These are phyloP conservation scores for Drosophila neoperkinsi DNA, from an alignment of 2,888 invertebrate species.

Conservation along the genomic window DNA sequence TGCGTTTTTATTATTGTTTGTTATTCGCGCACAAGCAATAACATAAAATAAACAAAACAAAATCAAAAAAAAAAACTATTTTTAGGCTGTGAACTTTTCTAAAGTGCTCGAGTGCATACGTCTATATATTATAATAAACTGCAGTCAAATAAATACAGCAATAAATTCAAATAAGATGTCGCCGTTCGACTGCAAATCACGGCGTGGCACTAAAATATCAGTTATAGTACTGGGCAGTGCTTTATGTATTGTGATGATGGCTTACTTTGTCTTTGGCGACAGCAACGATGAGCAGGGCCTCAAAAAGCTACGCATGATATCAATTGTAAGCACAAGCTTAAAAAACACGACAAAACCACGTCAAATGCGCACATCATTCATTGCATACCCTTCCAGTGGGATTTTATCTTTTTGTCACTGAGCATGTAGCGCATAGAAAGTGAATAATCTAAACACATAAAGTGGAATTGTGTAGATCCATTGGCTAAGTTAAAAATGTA, in stretches of 20 bases:
- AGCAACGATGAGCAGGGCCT: slow-evolving; percentile 83
- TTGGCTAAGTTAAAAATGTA: background rate
- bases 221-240: slow-evolving; percentile 82
- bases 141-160: slow-evolving; percentile 48
- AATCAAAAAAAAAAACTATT: slow-evolving; percentile 69
- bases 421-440: background rate
- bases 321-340: slow-evolving; percentile 79
- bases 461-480: background rate
- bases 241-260: slow-evolving; percentile 82
- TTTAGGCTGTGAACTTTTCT: slow-evolving; percentile 65
- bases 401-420: background rate
- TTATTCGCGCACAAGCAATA: slow-evolving; percentile 34
- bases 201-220: slow-evolving; percentile 83
- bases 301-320: slow-evolving; percentile 83
- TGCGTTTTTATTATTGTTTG: slow-evolving; percentile 1
- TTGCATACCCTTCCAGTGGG: background rate
- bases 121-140: slow-evolving; percentile 49
- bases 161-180: slow-evolving; percentile 54
- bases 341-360: slow-evolving; percentile 2
- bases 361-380: slow-evolving; percentile 15
- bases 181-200: slow-evolving; percentile 79
- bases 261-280: slow-evolving; percentile 84
- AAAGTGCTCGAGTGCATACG: slow-evolving; percentile 46
- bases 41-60: slow-evolving; percentile 62
- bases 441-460: background rate